A percentile compares a stretch with the other conserved stretches of the same genome.
These are phyloP conservation scores for Pristionchus entomophagus DNA, from an alignment of 2,888 invertebrate genomes.

Conservation along the genomic window DNA sequence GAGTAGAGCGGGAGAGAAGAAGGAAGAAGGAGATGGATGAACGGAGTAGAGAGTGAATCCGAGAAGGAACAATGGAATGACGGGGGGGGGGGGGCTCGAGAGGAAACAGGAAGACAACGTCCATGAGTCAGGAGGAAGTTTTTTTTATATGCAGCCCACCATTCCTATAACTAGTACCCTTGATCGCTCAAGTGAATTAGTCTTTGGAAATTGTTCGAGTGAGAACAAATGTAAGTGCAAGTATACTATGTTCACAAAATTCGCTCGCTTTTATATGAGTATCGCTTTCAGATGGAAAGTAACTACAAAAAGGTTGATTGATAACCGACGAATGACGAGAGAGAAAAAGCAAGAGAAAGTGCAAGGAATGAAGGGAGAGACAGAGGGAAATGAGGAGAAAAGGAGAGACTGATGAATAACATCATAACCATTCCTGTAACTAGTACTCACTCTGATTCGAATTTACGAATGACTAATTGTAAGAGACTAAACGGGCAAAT, in stretches of 20 bases:
- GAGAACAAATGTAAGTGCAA: too few relatives aligned
- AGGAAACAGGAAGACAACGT: too few relatives aligned
- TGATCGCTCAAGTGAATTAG: too few relatives aligned
- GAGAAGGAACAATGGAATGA: too few relatives aligned
- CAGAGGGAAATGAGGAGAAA: constrained; percentile 8
- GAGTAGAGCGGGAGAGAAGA: constrained; percentile 11
- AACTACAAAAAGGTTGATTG: constrained; percentile 42
- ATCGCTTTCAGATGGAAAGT: constrained; percentile 5
- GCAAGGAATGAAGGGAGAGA: constrained; percentile 32
- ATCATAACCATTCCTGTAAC: not conserved
- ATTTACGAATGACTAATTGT: not conserved
- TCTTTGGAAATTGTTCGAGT: too few relatives aligned
- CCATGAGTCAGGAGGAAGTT: too few relatives aligned
- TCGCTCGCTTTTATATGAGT: not conserved
- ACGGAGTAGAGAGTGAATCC: not conserved
- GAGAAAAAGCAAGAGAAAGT: constrained; percentile 21
- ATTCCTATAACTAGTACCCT: too few relatives aligned
- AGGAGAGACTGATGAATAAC: constrained; percentile 12
- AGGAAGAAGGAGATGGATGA: not conserved
- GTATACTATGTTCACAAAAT: not conserved
- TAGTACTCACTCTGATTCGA: constrained; percentile 31
- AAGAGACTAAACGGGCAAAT: too few relatives aligned
- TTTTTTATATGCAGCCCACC: too few relatives aligned
- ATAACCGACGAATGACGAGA: constrained; percentile 3
- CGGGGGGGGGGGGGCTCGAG: too few relatives aligned